phyloP scores from a whole-genome alignment of 2,113 vertebrate genomes.

The Leucosticte australis region DNA sequence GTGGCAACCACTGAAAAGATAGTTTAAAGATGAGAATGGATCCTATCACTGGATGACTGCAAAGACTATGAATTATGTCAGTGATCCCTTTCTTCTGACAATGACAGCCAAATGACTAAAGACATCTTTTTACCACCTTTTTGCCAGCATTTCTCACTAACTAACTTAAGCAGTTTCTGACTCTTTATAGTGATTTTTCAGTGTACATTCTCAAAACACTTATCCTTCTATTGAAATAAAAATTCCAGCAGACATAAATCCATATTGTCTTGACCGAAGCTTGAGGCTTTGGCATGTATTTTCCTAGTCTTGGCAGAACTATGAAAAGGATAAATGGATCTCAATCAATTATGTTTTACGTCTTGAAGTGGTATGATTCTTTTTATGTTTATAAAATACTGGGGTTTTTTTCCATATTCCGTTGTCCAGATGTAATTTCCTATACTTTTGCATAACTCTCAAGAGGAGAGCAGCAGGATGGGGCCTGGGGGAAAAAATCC shows the following conservation, averaged over 20 bases:
- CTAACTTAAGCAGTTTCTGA: background rate
- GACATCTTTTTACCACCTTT: background rate
- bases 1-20: background rate
- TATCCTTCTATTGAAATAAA: background rate
- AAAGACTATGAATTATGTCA: background rate
- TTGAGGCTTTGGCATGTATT: background rate
- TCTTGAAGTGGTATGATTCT: background rate
- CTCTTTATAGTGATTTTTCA: background rate
- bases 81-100: background rate
- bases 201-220: background rate
- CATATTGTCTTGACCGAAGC: background rate
- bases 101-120: background rate
- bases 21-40: background rate
- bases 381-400: background rate
- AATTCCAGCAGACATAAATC: background rate
- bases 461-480: background rate
- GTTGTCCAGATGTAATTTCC: background rate
- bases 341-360: background rate
- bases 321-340: background rate
- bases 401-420: fast-evolving
- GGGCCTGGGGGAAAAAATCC: background rate
- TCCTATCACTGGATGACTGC: background rate
- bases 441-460: fast-evolving
- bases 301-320: background rate
- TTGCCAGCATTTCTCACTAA: background rate